phyloP scores from a whole-genome alignment of 2,888 invertebrate species.

The Autographa gamma region DNA sequence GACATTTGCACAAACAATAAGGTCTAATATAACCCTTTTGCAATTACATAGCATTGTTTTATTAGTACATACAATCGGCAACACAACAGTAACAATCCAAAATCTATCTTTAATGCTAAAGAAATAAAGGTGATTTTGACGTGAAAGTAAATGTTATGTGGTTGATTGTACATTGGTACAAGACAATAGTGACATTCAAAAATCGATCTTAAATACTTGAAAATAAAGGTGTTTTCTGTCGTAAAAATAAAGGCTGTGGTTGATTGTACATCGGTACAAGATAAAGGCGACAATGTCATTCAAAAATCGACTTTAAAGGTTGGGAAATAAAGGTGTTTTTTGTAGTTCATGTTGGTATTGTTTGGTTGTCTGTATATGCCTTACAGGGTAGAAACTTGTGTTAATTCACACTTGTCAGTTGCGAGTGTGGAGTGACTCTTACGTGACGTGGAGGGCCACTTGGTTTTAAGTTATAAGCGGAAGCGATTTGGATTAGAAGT shows the following conservation, averaged over 20 bases:
- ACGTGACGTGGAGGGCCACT: slow-evolving; percentile 49
- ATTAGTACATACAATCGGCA: not conserved
- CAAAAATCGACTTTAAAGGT: not conserved
- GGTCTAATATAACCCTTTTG: not conserved
- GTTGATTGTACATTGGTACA: no score
- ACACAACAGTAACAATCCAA: not conserved
- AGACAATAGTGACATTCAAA: no score
- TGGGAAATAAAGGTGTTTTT: not conserved
- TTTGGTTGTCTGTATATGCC: slow-evolving; percentile 22
- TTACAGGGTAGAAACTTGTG: slow-evolving; percentile 40
- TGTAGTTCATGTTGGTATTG: not conserved
- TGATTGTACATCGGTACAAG: no score
- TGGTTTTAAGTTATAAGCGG: slow-evolving; percentile 20
- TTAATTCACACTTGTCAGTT: slow-evolving; percentile 52
- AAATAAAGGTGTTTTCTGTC: no score
- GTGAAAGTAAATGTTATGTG: no score
- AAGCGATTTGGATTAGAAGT: slow-evolving; percentile 27
- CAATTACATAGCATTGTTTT: not conserved
- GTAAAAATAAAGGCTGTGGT: no score
- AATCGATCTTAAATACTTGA: no score
- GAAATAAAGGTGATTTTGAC: no score
- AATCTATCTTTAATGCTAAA: no score
- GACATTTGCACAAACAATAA: not conserved
- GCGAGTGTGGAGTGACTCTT: slow-evolving; percentile 52
- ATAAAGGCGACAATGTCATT: no score